A percentile compares a stretch with the other conserved stretches of the same genome.
phyloP scores from a whole-genome alignment of 2,113 vertebrate species.

The Bufo gargarizans region DNA sequence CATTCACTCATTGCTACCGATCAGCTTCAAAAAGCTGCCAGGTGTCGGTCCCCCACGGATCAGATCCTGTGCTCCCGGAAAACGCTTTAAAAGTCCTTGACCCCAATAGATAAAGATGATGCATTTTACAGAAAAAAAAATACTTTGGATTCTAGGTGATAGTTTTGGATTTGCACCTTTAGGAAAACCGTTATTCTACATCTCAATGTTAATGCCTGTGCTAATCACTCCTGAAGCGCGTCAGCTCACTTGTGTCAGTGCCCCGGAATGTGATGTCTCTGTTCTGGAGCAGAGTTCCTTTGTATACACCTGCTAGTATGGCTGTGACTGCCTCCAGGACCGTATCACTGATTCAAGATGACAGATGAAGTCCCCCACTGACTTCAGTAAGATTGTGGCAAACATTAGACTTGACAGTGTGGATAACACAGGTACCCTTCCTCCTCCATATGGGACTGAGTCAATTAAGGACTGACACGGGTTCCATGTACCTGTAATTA shows the following conservation, averaged over 20 bases:
- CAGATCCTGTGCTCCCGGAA: too few relatives aligned
- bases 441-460: slow-evolving; percentile 75
- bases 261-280: slow-evolving; percentile 54
- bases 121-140: background rate
- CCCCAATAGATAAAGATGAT: too few relatives aligned
- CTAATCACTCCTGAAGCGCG: background rate
- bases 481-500: slow-evolving; percentile 84
- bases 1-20: too few relatives aligned
- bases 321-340: slow-evolving; percentile 65
- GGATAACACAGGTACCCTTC: slow-evolving; percentile 85
- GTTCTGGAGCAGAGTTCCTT: slow-evolving; percentile 45
- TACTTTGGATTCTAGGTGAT: background rate
- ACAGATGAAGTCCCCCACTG: slow-evolving; percentile 77
- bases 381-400: slow-evolving; percentile 75
- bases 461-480: slow-evolving; percentile 81
- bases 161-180: background rate
- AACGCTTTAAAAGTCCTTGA: too few relatives aligned
- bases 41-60: too few relatives aligned
- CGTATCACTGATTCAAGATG: slow-evolving; percentile 77
- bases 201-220: background rate
- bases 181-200: background rate
- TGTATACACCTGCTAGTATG: slow-evolving; percentile 63
- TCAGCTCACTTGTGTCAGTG: slow-evolving; percentile 30
- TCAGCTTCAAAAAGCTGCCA: too few relatives aligned
- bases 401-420: slow-evolving; percentile 84